Evolutionary conservation across 2,113 vertebrate genomes (phyloP), one percentile per base, ranked within the genome.

Genomic region (Saccopteryx bilineata): DNA sequence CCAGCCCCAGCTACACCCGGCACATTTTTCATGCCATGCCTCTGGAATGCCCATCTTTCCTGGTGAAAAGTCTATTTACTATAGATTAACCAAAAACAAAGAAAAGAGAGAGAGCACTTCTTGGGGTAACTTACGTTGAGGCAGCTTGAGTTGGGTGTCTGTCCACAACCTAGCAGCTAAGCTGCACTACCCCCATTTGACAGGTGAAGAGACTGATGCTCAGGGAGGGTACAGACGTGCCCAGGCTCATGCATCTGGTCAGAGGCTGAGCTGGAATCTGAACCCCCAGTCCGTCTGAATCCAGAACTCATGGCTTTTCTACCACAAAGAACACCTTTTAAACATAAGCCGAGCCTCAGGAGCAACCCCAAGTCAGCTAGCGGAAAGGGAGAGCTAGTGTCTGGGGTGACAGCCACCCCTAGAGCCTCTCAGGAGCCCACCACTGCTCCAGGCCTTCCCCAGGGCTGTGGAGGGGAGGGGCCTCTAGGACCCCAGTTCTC

Each of bases 171-270:
- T 46, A 33, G 26, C 10, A n/a, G 24, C 21, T n/a, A 50, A 33
- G 14, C 12, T 76, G 26, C 46, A 3, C 48, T 28, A 17, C 21
- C 4, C 39, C 61, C 63, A 14, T 39, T 56, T 91, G 65, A 58
- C 84, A 94, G 60, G 39, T 9, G 52, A 48, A 54, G 66, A 96
- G 80, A 74, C 28, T 24, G 94, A 93, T 79, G 46, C 83, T 71
- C 52, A 46, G 56, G 28, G 15, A 87, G 28, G 15, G 2, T 11
- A 7, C 2, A 48, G 6, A 31, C 33, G 0, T 54, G 56, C 52
- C 52, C 58, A 74, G 39, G 39, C n/a, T 28, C 61, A 17, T 2
- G 39, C 52, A 48, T 50, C 75, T 54, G 3, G 17, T 15, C 39
- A 48, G 39, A 54, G 33, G 60, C 52, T 17, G 50, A 66, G 17